Evolutionary conservation across 2,113 vertebrate species (phyloP), one percentile per base, ranked within the genome.

Genomic region (Cyanocitta stelleri): DNA sequence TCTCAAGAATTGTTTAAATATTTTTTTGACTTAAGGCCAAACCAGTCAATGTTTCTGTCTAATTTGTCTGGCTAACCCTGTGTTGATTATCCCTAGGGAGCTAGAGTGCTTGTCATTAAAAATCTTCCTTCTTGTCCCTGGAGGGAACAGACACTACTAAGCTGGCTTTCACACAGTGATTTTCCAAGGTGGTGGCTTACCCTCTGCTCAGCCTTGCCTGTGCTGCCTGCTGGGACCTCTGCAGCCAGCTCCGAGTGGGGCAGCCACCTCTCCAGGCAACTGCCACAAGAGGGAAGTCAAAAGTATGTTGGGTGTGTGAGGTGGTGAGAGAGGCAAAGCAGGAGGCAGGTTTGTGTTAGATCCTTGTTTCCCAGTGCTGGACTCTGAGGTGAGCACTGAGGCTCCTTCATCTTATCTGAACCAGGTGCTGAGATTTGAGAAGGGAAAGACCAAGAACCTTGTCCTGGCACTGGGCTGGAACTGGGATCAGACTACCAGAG

Each of bases 1-100:
- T 37, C 55, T 88, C 51, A 92, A 76, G 51, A 84, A 69, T 63
- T 21, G 5, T 73, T 91, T 80, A 76, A 93, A 59, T 61, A 16
- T 64, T 74, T 79, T 84, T 84, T 92, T 95, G 41, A 87, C 87
- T 89, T 85, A 75, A 95, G 79, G 83, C 90, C 92, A 95, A 91
- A 79, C 67, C 72, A 84, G 59, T 83, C 89, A 84, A 74, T 95
- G 58, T 93, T 94, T 85, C 64, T 93, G 63, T 91, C 86, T 94
- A 54, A 90, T 92, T 95, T 85, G 35, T 78, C 76, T 91, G 81
- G 76, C 76, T 92, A 79, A 52, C 69, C 51, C 77, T 37, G 30
- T 86, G 80, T 94, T 94, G 94, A 22, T 79, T 91, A 71, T 75
- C 61, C 72, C 90, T 84, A 77, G 95, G 86, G 83, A 96, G 43